These are phyloP conservation scores for Macropis europaea DNA, from an alignment of 2,888 invertebrate species.

Conservation along the genomic window DNA sequence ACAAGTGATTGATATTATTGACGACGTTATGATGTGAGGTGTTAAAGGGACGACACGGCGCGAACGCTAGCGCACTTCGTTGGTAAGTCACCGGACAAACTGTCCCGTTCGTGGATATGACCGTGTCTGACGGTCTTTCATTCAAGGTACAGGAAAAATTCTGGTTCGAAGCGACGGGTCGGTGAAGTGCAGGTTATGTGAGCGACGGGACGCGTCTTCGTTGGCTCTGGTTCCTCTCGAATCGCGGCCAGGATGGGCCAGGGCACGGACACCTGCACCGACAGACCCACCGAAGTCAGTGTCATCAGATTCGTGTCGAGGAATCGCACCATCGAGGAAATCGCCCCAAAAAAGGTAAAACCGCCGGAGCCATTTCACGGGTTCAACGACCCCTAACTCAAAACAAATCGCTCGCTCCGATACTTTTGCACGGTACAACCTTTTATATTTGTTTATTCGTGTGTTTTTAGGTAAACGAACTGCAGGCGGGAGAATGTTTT, in stretches of 20 bases:
- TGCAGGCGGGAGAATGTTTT: too few species aligned
- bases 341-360: slow-evolving; percentile 77
- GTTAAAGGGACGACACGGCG: slow-evolving; percentile 42
- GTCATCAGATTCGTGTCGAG: slow-evolving; percentile 78
- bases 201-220: slow-evolving; percentile 29
- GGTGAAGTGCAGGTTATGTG: slow-evolving; percentile 68
- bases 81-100: slow-evolving; percentile 49
- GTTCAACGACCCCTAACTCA: slow-evolving; percentile 77
- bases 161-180: slow-evolving; percentile 26
- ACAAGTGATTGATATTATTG: slow-evolving; percentile 73
- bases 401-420: slow-evolving; percentile 72
- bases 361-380: slow-evolving; percentile 37
- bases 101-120: slow-evolving; percentile 21
- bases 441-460: too few species aligned
- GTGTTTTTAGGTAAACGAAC: too few species aligned
- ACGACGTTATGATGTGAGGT: slow-evolving; percentile 68
- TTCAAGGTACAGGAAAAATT: slow-evolving; percentile 47
- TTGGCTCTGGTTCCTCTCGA: slow-evolving; percentile 4
- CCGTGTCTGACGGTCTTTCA: slow-evolving; percentile 27
- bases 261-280: slow-evolving; percentile 76
- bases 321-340: slow-evolving; percentile 78
- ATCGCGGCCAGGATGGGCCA: slow-evolving; percentile 72
- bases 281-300: slow-evolving; percentile 77
- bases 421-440: background rate
- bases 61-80: slow-evolving; percentile 55